A percentile compares a stretch with the other conserved stretches of the same genome.
phyloP scores from a whole-genome alignment of 2,797 vertebrate species.

The Alectoris magna region DNA sequence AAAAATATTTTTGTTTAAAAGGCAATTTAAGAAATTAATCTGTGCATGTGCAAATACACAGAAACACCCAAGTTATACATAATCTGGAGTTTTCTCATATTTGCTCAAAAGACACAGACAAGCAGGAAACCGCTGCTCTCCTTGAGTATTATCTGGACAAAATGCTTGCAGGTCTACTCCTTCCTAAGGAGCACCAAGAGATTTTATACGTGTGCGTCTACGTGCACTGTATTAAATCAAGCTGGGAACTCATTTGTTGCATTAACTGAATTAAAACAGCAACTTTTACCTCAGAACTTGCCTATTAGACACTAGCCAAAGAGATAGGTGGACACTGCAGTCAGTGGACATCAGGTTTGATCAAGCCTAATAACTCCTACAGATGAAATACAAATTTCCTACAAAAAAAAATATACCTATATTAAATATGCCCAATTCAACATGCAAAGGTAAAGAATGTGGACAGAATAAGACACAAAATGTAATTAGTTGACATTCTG shows the following conservation, averaged over 20 bases:
- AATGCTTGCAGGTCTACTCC: background rate
- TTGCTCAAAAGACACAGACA: rapidly evolving
- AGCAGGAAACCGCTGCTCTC: background rate
- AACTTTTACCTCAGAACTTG: background rate
- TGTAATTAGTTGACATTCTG: background rate
- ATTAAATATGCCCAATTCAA: background rate
- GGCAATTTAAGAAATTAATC: background rate
- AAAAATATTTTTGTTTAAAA: constrained; percentile 12
- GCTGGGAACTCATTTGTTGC: rapidly evolving
- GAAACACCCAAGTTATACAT: background rate
- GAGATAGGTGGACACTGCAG: background rate
- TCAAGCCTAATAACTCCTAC: background rate
- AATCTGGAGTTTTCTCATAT: background rate
- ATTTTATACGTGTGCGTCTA: background rate
- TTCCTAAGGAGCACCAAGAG: background rate
- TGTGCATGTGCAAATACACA: background rate
- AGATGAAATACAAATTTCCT: background rate
- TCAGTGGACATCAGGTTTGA: background rate
- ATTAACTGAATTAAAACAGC: background rate
- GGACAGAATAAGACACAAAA: background rate
- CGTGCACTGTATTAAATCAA: background rate
- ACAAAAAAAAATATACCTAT: background rate
- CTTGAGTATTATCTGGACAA: background rate
- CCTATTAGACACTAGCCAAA: background rate
- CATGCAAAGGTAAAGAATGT: background rate